These are phyloP conservation scores for Ceratotherium simum DNA, from an alignment of 2,113 vertebrate genomes.

Conservation along the genomic window DNA sequence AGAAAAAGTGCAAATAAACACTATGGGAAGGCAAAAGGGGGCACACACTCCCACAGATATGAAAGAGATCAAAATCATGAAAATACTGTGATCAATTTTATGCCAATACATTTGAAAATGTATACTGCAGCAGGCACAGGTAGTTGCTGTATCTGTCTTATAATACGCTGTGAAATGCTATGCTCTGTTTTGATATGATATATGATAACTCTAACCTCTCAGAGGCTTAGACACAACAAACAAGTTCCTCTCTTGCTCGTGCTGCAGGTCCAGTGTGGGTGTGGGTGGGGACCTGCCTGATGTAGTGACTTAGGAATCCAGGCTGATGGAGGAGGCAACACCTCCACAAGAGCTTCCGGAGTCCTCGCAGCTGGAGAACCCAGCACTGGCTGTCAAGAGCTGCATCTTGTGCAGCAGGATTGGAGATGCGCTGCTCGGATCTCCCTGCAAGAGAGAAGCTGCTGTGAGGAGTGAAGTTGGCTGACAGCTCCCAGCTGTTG, in stretches of 20 bases:
- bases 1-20: background rate
- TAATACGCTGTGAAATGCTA: background rate
- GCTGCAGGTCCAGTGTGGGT: background rate
- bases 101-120: background rate
- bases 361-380: background rate
- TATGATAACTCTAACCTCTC: background rate
- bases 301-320: background rate
- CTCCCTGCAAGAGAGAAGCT: background rate
- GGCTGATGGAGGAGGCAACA: background rate
- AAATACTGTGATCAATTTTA: background rate
- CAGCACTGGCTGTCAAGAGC: background rate
- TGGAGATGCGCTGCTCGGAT: background rate
- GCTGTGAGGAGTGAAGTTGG: background rate
- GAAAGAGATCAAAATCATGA: background rate
- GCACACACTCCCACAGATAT: background rate
- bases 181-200: background rate
- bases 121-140: background rate
- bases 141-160: background rate
- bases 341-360: background rate
- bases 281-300: background rate
- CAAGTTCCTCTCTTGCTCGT: background rate
- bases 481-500: background rate
- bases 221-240: background rate
- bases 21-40: background rate
- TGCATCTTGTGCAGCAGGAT: background rate